Evolutionary conservation across 2,888 invertebrate genomes (phyloP), one percentile per base, ranked within the genome.

Genomic region (Neocrepidodera transversa): DNA sequence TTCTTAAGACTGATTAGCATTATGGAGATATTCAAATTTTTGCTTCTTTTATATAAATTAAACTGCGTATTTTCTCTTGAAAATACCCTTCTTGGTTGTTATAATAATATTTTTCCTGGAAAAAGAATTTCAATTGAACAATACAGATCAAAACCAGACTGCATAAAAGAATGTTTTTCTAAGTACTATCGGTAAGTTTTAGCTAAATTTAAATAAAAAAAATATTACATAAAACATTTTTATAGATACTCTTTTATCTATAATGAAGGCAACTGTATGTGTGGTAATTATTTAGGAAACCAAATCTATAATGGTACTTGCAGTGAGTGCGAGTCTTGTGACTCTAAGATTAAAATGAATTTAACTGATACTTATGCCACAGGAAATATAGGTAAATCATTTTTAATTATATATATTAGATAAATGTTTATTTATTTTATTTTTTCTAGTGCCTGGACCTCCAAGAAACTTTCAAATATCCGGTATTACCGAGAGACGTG

Each of bases 401-500:
- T 3, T 23, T 23, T 23, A 5, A 23, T n/a, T 23, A 23, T 23
- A 23, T 23, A 23, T 23, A 23, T 23, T 23, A 23, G 3, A 23
- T 23, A 23, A 5, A 23, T 23, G 6, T 23, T 5, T 23, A 23
- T 23, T 5, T 23, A 6, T 5, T n/a, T n/a, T 20, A 18, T 32
- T 10, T 10, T 38, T 23, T 35, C 20, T 58, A 83, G 85, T 85
- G 7, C 87, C 91, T 13, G 88, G 89, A 5, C 87, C 89, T n/a
- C 92, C 92, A 0, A 80, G 81, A 60, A 82, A 86, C 57, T 73
- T 92, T 16, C 76, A 80, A 43, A 76, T 89, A 2, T 73, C 79
- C 2, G 87, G 86, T 68, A 76, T 84, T 53, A 87, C 87, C 0
- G 87, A 88, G 67, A 87, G 85, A 1, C 86, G 86, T 53, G 77